Base-by-base conservation (phyloP, 2,113 vertebrate species). In the Hirundichthys speculiger region DNA sequence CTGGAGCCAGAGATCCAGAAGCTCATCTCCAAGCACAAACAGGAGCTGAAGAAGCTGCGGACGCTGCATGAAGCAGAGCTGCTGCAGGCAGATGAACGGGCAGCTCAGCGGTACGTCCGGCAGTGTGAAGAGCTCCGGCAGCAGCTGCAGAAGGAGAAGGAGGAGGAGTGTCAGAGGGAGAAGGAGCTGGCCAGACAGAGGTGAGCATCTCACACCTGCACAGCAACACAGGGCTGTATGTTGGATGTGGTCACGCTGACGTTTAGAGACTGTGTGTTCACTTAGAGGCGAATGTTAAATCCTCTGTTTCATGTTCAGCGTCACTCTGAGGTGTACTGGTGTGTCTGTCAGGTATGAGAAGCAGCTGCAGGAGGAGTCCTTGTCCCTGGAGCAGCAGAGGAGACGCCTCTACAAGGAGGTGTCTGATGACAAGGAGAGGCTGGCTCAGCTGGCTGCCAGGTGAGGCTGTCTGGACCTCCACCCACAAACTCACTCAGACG, bases 1-100 rank as follows among this genome's bases (percentile, higher is more conserved):
- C 92, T 99, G 79, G 98, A 98, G 83, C 96, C 98, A 0, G 96
- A 99, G 91, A 95, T 99, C 91, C 98, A 98, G 92, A 97, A 94
- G 88, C 93, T 99, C 5, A 92, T 98, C 2, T 90, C 93, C 9
- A 96, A 93, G 75, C 97, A 99, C 89, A 95, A 93, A 46, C 94
- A 95, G 85, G 97, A 99, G 84, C 89, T 98, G 82, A 91, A 90
- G 85, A 93, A 93, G 85, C 93, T 99, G 79, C 90, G 92, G 55
- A 77, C 84, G 12, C 88, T 96, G n/a, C 96, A 99, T 0, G 94
- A 97, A 82, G 94, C 93, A 0, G 98, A 98, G 89, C 93, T 99
- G 72, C 91, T 92, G 82, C 95, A 91, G 86, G 92, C 93, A 0
- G 96, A 97, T 0, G 92, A 96, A 53, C 91, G 91, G 0, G 97